Base-by-base conservation (phyloP, 2,113 vertebrate species). In the Solea solea region DNA sequence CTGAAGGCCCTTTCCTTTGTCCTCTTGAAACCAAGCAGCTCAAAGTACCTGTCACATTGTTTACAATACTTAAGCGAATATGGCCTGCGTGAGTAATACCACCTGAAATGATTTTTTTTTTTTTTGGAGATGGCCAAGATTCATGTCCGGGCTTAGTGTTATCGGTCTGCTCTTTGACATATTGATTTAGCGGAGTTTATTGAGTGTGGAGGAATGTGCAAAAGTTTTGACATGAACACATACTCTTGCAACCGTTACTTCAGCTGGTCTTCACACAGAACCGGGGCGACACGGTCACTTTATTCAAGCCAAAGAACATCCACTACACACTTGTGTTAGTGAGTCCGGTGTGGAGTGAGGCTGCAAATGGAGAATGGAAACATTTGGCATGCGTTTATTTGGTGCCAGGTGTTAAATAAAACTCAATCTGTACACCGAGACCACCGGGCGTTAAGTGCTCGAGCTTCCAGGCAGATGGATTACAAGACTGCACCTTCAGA, bases 151-250 rank as follows among this genome's bases (percentile, higher is more conserved):
- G 88, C 87, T 91, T 91, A 89, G 71, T 15, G 67, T 89, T 90
- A 91, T 90, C 89, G 80, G 80, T 81, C 68, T 81, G 74, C 76
- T 87, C 84, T 89, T 86, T 89, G 90, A 92, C 88, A 81, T 86
- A 90, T 92, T 92, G 86, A 91, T 87, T 63, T 65, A 61, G 60
- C 57, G n/a, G 71, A 74, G 69, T 93, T 92, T 93, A 92, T 93
- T 89, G 86, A 90, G 86, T 87, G 91, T 88, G 78, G 88, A 88
- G 85, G 90, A 90, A 92, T 88, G 79, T 64, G 81, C 58, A 72
- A 78, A 45, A 46, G 55, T 48, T 58, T 72, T 72, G 54, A 80
- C 62, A 27, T 53, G n/a, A 52, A 68, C 40, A 1, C 34, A 11
- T 52, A 55, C 62, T 44, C 51, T 67, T 69, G 15, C 39, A 42